A percentile compares a stretch with the other conserved stretches of the same genome.
Evolutionary conservation across 2,888 invertebrate species (phyloP).

Genomic region (Trichogramma evanescens): DNA sequence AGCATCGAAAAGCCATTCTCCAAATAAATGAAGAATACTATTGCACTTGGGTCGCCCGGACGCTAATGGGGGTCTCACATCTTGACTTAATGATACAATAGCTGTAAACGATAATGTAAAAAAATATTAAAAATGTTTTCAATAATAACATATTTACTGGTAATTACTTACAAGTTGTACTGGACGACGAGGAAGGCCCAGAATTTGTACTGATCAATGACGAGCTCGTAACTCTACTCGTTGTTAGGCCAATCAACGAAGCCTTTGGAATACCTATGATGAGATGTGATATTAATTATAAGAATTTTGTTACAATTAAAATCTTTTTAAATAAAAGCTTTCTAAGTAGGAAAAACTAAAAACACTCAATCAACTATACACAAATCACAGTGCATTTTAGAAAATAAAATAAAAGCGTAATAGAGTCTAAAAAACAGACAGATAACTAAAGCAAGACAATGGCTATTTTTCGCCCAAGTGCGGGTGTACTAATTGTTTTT

Average conservation of each 20-base stretch:
- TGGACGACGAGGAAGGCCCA: constrained; percentile 62
- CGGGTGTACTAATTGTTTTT: neutral
- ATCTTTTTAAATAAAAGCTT: neutral
- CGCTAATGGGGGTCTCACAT: constrained; percentile 62
- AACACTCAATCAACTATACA: constrained; percentile 2
- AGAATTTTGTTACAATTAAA: too few relatives aligned
- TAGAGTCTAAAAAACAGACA: constrained; percentile 6
- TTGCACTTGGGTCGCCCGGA: constrained; percentile 84
- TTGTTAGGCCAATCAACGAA: constrained; percentile 71
- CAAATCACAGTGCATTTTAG: neutral
- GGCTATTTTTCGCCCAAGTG: constrained; percentile 14
- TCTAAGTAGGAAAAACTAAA: constrained; percentile 2
- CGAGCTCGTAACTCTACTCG: constrained; percentile 63
- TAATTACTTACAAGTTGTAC: constrained; percentile 56
- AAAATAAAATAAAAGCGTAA: constrained; percentile 6
- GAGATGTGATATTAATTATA: neutral
- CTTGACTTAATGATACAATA: constrained; percentile 55
- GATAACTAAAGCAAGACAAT: constrained; percentile 10
- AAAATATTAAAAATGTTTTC: neutral
- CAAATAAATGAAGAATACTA: constrained; percentile 90
- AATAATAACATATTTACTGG: neutral
- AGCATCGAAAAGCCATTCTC: constrained; percentile 94
- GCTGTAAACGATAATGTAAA: constrained; percentile 46
- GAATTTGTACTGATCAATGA: constrained; percentile 64
- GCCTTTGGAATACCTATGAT: constrained; percentile 72